phyloP scores from a whole-genome alignment of 2,797 vertebrate genomes.

The Anguilla megastoma region DNA sequence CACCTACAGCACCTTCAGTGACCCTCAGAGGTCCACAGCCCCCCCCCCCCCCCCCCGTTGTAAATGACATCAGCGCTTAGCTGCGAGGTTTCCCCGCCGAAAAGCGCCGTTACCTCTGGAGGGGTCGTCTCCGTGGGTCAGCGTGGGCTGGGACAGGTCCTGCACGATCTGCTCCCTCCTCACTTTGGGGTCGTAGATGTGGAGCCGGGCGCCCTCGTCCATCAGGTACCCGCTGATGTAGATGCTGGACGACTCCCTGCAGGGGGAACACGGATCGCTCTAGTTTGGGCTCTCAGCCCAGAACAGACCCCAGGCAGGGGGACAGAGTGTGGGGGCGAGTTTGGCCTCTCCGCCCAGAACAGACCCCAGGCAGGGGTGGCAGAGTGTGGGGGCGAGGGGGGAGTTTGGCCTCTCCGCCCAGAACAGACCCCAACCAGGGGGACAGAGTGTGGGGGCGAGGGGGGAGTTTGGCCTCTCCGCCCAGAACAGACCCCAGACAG shows the following conservation, averaged over 20 bases:
- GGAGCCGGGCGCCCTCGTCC: constrained; percentile 54
- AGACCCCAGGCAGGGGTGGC: too few relatives aligned
- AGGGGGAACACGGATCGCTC: constrained; percentile 2
- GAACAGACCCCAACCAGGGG: background rate
- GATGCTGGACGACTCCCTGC: constrained; percentile 55
- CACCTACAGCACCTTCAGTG: too few relatives aligned
- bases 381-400: background rate
- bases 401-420: background rate
- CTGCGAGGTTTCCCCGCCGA: background rate
- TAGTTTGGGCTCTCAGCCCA: background rate
- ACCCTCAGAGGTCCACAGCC: background rate
- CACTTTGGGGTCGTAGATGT: constrained; percentile 52
- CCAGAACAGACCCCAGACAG: background rate
- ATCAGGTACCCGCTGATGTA: constrained; percentile 51
- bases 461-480: too few relatives aligned
- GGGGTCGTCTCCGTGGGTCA: constrained; percentile 45
- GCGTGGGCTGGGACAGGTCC: constrained; percentile 38
- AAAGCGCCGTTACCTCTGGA: constrained; percentile 42
- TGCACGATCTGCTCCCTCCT: constrained; percentile 50
- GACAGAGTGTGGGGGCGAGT: background rate
- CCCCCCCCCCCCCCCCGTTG: too few relatives aligned
- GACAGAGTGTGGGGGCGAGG: background rate
- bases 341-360: background rate
- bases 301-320: background rate
- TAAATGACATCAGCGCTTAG: background rate